These are phyloP conservation scores for Rhynchopsitta pachyrhyncha DNA, from an alignment of 2,113 vertebrate genomes.

Conservation along the genomic window DNA sequence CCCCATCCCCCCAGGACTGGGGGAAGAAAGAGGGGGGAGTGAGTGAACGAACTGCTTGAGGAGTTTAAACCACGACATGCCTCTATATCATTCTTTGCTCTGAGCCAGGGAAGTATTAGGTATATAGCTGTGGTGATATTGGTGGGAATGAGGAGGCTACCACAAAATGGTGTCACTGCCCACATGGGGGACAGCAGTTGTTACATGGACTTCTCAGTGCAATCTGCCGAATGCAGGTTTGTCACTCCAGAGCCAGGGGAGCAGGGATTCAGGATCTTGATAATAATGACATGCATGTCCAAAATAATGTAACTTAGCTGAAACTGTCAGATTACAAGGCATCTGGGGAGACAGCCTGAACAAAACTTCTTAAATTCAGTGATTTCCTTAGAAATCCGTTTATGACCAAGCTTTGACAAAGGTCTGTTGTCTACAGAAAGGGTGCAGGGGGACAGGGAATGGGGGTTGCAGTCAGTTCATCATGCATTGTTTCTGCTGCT, in stretches of 20 bases:
- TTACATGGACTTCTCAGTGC: not conserved
- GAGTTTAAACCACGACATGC: not conserved
- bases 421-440: not conserved
- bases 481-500: not conserved
- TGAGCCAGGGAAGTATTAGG: not conserved
- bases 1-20: no score
- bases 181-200: not conserved
- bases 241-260: not conserved
- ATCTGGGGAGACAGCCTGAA: not conserved
- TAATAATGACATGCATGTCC: not conserved
- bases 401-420: not conserved
- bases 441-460: fast-evolving
- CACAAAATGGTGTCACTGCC: not conserved
- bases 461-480: not conserved
- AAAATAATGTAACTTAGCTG: not conserved
- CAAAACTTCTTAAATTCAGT: not conserved
- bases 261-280: not conserved
- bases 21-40: no score
- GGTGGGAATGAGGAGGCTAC: not conserved
- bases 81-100: not conserved
- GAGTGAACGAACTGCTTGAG: no score
- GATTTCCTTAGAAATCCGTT: not conserved
- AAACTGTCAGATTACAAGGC: not conserved
- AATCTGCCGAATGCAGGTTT: not conserved
- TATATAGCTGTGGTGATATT: not conserved